Base-by-base conservation (phyloP, 2,113 vertebrate species). In the Gopherus evgoodei region DNA sequence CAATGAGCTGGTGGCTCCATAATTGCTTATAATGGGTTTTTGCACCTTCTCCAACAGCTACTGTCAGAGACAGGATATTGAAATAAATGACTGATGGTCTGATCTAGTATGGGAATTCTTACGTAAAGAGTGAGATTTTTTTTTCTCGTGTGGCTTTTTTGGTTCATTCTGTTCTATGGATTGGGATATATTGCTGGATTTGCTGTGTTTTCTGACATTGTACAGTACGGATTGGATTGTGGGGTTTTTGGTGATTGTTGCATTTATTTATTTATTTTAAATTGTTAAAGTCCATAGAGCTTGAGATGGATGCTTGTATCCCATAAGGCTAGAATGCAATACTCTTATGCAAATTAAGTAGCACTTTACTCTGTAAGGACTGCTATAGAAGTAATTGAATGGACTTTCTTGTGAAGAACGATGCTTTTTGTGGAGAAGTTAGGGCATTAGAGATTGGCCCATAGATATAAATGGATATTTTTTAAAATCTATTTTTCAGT, bases 41-140 rank as follows among this genome's bases (percentile, higher is more conserved):
- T 1, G 0, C 17, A 29, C 12, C 35, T 87, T 87, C 56, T 5
- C 35, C 42, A 85, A 49, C 87, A 86, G 38, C 0, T 0, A 38
- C 25, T 75, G 12, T 22, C 62, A 83, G 53, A 78, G 90, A 38
- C 3, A 86, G 86, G 75, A 54, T 80, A 9, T 50, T 83, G 90
- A 90, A 89, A 86, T 25, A 69, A 80, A 13, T 4, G 21, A 50
- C 44, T 94, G 62, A 54, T 62, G 83, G 53, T 21, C 65, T 78
- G 27, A 2, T 76, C 27, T 72, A 49, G 24, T 21, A 75, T 8
- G 47, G 21, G 16, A 65, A 38, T 35, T 38, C 21, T 44, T 69
- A 9, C 38, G 1, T 38, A 0, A 1, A 53, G 86, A 49, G 17
- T 7, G 21, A 3, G 24, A 5, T 3, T 1, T 25, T 31, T 9